phyloP scores from a whole-genome alignment of 1,140 invertebrate species.

The Cephus cinctus region DNA sequence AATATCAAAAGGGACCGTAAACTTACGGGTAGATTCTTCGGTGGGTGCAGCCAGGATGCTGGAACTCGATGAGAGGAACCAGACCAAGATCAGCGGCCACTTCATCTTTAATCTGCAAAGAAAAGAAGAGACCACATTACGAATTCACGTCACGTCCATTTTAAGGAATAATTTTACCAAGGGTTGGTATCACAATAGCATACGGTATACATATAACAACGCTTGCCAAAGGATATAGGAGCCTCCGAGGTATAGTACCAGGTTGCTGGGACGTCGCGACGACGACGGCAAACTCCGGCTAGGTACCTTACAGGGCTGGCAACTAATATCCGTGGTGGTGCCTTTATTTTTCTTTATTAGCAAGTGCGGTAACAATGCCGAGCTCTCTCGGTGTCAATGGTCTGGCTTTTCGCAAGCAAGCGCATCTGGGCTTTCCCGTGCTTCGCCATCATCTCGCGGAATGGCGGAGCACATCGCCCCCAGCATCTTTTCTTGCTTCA shows the following conservation, averaged over 20 bases:
- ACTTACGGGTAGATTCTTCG: no score
- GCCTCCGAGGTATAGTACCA: no score
- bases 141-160: no score
- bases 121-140: background rate
- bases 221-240: no score
- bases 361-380: conserved; percentile 20
- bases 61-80: conserved; percentile 39
- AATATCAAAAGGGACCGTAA: no score
- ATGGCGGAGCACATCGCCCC: conserved; percentile 19
- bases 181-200: no score
- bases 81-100: conserved; percentile 41
- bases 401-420: conserved; percentile 20
- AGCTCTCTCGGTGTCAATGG: conserved; percentile 25
- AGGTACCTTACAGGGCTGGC: no score
- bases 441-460: background rate
- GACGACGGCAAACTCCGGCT: no score
- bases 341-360: conserved; percentile 39
- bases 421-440: conserved; percentile 12
- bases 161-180: no score
- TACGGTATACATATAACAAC: no score
- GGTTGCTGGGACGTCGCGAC: no score
- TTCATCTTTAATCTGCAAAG: conserved; percentile 50
- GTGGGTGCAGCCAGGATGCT: conserved; percentile 40
- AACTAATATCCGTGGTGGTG: conserved; percentile 30
- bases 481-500: conserved; percentile 22